Base-by-base conservation (phyloP, 1,140 invertebrate genomes). In the Neotoxoptera formosana region DNA sequence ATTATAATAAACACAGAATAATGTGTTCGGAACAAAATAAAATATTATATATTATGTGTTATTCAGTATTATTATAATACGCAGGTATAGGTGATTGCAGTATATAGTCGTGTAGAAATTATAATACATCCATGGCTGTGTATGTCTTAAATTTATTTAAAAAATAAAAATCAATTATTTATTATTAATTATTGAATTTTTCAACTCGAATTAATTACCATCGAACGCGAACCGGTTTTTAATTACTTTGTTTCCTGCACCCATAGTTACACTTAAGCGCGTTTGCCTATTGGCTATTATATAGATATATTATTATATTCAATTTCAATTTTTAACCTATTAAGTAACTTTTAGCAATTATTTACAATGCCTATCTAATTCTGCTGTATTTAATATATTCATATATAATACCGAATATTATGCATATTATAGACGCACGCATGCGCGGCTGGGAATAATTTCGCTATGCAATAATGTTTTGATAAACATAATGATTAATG, bases 141-240 rank as follows among this genome's bases (percentile, higher is more conserved):
- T 4, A 25, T 45, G 23, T 30, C 9, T 84, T 25, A 25, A 41
- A 25, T 25, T 25, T 84, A 25, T 25, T 25, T 84, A 25, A 41
- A 84, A 84, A 84, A 45, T 84, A 23, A 84, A 84, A 41, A 84
- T 84, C 76, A 83, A 83, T 83, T 36, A 36, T 86, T 45, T 47
- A 87, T 53, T 89, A 21, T 53, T 89, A 89, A 53, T 89, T 53
- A 53, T 56, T 89, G 56, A 90, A 41, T 56, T 60, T 36, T 89
- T 60, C 51, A 14, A 90, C 11, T 36, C 41, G 20, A 51, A 60
- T 41, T 21, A 25, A 41, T 56, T 41, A 41, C 20, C 1, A 30
- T 41, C 11, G 11, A 45, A 36, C 25, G 20, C 25, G 20, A 90
- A 60, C 51, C 88, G 21, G 88, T 60, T 90, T 84, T 60, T 7